Evolutionary conservation across 2,797 vertebrate genomes (phyloP), one percentile per base, ranked within the genome.

Genomic region (Xenops minutus): DNA sequence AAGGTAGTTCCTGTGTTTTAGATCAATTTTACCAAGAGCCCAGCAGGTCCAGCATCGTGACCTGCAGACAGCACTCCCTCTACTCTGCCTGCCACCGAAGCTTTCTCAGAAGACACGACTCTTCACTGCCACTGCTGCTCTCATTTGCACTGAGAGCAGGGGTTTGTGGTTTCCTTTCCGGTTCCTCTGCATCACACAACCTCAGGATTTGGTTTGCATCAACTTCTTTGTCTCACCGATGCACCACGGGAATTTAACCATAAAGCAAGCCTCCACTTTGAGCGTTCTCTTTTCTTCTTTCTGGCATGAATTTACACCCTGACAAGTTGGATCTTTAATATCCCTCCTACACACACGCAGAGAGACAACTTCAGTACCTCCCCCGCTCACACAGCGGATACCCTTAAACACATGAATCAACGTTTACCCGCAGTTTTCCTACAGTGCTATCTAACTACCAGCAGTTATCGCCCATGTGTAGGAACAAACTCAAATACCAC

Each of bases 401-500:
- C 88, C 95, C 92, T 96, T 36, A 74, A 93, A 94, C 91, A 55
- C 80, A 95, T 88, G 94, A 96, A 95, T 95, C 95, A 94, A 92
- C 88, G 15, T 96, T 96, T 94, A 88, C 93, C 94, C 55, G 58
- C 92, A 95, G 94, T 24, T 90, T 74, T 81, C 91, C 94, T 51
- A 37, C 56, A 18, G 80, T 10, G 79, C 93, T 80, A 55, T 48
- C 87, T 51, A 61, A 90, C 80, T 52, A 39, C 81, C 94, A 95
- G 94, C 94, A 95, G 21, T 67, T 79, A 79, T 71, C 15, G 3
- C 74, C 88, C 62, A 8, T 63, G 83, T 56, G 83, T 9, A 92
- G 76, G 94, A 93, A 87, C 89, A 90, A 59, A 90, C 94, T 93
- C 85, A 74, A 61, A 95, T 4, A 89, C 85, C 89, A 23, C 88